Base-by-base conservation (phyloP, 2,113 vertebrate genomes). In the Clarias macrocephalus region DNA sequence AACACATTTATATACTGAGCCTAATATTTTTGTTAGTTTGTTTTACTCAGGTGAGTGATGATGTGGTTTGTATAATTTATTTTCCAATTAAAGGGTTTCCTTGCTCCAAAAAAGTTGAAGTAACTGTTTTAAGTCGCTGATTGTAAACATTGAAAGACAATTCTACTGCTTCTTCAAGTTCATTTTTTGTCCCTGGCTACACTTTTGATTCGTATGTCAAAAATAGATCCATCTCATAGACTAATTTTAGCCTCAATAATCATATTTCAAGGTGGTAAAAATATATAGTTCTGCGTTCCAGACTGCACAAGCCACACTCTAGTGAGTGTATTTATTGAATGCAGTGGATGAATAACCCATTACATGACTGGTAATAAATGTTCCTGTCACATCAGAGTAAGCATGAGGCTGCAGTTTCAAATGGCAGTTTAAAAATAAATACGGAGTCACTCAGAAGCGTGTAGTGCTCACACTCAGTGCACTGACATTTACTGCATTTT, bases 391-490 rank as follows among this genome's bases (percentile, higher is more conserved):
- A 11, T 80, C 30, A 76, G 66, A 82, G 68, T 85, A 13, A 1
- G 73, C 15, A 83, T 82, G 87, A 89, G 82, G 85, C 37, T 91
- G 91, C 33, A 76, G 93, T 94, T 93, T 96, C 93, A 94, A 93
- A 94, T 96, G 93, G 86, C 95, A 94, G 91, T 92, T 94, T 96
- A 96, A 96, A 97, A 97, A 97, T 97, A 97, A 97, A 97, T 97
- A 97, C 88, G 88, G 84, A 87, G 87, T 57, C 42, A 23, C 60
- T 68, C 82, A 86, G 85, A 86, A 87, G 85, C 30, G 88, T 62
- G 72, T 88, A 48, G 21, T 59, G 52, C 3, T 89, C 33, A 66
- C 56, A 72, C 12, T 21, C 25, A 72, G 21, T 68, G 72, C 19
- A 23, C 16, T 82, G 30, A 42, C 33, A 63, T 19, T 62, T 48